Evolutionary conservation across 2,797 vertebrate species (phyloP), one percentile per base, ranked within the genome.

Genomic region (Thaleichthys pacificus): DNA sequence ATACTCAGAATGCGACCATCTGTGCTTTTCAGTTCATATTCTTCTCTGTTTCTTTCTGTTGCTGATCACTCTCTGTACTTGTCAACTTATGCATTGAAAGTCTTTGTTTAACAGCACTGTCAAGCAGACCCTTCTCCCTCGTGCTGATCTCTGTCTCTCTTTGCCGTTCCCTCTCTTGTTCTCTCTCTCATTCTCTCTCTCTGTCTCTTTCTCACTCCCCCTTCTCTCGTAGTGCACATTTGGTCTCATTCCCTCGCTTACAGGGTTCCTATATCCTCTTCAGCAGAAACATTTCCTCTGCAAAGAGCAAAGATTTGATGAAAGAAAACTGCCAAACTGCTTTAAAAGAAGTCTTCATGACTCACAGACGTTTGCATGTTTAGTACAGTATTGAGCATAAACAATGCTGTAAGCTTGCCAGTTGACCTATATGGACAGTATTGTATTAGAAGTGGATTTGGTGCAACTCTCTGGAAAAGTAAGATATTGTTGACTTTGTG

Each of bases 181-280:
- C 28, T 63, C n/a, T 61, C 74, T 75, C 68, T 65, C 64, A 58
- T 60, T 65, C 66, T 51, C 22, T 68, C 49, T 62, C 68, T 76
- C 71, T 71, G 49, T 77, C 71, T 62, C 69, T 66, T 54, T 74
- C 69, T 72, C 67, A 65, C 69, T 68, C 35, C 68, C 60, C 66
- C 71, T 79, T 84, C 79, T 80, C 85, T 87, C 85, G 83, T 73
- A 75, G 66, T 84, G 84, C 83, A 88, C 89, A 84, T 83, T 86
- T 71, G 35, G 42, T 71, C 38, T 82, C 70, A 92, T 93, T 94
- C 91, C 93, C 93, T 93, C 85, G 87, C 84, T 91, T 90, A 69
- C 73, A 63, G 22, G 58, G 54, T 63, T 71, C 73, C 79, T 80
- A 74, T 84, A 74, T 92, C 87, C 88, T 91, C 80, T 71, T 87